These are phyloP conservation scores for Clanis bilineata DNA, from an alignment of 2,888 invertebrate genomes.

Conservation along the genomic window DNA sequence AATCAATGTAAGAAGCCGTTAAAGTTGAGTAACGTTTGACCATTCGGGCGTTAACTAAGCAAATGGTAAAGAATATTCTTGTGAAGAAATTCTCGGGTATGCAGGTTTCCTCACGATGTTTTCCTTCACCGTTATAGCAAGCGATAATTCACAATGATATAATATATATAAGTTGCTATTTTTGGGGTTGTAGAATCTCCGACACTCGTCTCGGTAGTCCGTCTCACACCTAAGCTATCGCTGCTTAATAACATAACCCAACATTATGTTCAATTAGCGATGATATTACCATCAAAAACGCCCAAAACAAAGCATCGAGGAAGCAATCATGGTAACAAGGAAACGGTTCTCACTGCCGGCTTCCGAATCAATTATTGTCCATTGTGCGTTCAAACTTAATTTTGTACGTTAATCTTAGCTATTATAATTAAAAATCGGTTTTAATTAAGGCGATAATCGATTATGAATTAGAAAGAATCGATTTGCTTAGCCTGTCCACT, in stretches of 20 bases:
- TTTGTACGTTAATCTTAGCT: slow-evolving; percentile 20
- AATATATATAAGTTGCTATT: too few species aligned
- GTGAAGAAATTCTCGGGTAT: too few species aligned
- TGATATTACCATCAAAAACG: slow-evolving; percentile 18
- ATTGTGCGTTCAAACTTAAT: slow-evolving; percentile 32
- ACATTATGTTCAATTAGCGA: slow-evolving; percentile 9
- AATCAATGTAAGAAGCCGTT: too few species aligned
- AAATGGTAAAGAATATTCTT: too few species aligned
- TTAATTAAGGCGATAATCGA: slow-evolving; percentile 6
- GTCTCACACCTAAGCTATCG: too few species aligned
- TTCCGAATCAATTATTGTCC: slow-evolving; percentile 45
- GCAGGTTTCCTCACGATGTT: too few species aligned
- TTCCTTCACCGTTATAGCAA: too few species aligned
- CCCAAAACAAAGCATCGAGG: slow-evolving; percentile 26
- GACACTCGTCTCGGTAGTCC: too few species aligned
- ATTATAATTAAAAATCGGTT: background rate
- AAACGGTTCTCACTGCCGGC: slow-evolving; percentile 38
- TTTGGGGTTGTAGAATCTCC: too few species aligned
- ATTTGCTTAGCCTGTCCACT: background rate
- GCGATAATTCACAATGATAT: too few species aligned
- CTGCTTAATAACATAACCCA: background rate
- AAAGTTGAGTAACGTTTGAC: too few species aligned
- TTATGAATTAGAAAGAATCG: background rate
- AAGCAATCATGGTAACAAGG: slow-evolving; percentile 37
- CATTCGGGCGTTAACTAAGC: too few species aligned